Evolutionary conservation across 2,797 vertebrate species (phyloP), one percentile per base, ranked within the genome.

Genomic region (Etheostoma nigrum): DNA sequence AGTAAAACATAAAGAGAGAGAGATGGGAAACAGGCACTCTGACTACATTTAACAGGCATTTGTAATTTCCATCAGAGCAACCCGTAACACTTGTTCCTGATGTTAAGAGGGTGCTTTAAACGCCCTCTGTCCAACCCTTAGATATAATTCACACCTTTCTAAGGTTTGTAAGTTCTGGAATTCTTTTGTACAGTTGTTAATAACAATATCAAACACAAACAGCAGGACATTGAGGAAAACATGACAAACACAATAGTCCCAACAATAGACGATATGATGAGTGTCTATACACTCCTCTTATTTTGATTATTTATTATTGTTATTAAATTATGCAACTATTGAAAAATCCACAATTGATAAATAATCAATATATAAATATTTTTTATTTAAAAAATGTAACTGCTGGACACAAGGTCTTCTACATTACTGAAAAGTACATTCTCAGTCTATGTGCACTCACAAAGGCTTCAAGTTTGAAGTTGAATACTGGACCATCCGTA

Each of bases 11-110:
- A 27, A 4, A 27, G 27, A 27, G 27, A 27, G 27, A 27, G 27
- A 27, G 27, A 27, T 27, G 27, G 27, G 4, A 27, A 27, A 27
- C 27, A 27, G 27, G 27, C 27, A 27, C 27, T 27, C 27, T 27
- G 58, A 78, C 53, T 58, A 5, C n/a, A 62, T 74, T 63, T 49
- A 65, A 66, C 14, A 68, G 54, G 30, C 27, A 27, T 27, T 27
- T 27, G 27, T 27, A 27, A 27, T 27, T 27, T 27, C 27, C 27
- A 27, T 27, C 63, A 52, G 62, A 1, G 72, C 45, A 61, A 54
- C 13, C 27, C 14, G 8, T 44, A 40, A 67, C 63, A 73, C 67
- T 54, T 48, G 60, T 52, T 81, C 36, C 25, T 70, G 53, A 73
- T 53, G n/a, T 69, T 55, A 64, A 5, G 30, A 23, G 27, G 27